Evolutionary conservation across 2,797 vertebrate genomes (phyloP).

Genomic region (Tinamus major): DNA sequence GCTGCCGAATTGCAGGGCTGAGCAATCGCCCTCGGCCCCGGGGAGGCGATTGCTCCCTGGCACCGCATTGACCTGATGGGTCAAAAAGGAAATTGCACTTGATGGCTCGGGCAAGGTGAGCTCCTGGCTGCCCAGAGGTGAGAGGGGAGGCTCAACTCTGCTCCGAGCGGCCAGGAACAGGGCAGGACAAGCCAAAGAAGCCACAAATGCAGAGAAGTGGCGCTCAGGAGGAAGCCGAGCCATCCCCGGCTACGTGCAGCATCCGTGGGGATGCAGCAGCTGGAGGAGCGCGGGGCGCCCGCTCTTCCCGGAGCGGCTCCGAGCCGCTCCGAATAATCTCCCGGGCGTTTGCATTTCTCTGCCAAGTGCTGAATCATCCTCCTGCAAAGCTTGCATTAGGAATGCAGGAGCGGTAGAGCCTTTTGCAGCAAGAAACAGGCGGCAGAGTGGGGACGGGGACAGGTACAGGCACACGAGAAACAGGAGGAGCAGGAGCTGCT

Average conservation of each 20-base stretch:
- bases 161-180: background rate
- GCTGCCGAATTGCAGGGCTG: background rate
- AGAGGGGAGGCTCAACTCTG: background rate
- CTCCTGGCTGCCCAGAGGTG: background rate
- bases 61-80: conserved; percentile 24
- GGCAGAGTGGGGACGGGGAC: background rate
- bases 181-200: background rate
- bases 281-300: background rate
- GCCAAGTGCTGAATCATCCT: conserved; percentile 38
- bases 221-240: accelerated
- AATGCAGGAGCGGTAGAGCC: background rate
- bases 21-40: background rate
- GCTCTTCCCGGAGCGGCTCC: background rate
- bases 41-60: background rate
- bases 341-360: background rate
- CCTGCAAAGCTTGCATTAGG: conserved; percentile 11
- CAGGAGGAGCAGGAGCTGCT: accelerated
- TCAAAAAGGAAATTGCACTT: conserved; percentile 10
- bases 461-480: accelerated
- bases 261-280: accelerated
- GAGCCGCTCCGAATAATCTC: background rate
- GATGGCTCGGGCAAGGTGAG: background rate
- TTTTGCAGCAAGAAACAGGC: background rate
- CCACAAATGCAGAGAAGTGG: background rate
- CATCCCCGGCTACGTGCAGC: accelerated